These are phyloP conservation scores for Deilephila porcellus DNA, from an alignment of 2,888 invertebrate species.

Conservation along the genomic window DNA sequence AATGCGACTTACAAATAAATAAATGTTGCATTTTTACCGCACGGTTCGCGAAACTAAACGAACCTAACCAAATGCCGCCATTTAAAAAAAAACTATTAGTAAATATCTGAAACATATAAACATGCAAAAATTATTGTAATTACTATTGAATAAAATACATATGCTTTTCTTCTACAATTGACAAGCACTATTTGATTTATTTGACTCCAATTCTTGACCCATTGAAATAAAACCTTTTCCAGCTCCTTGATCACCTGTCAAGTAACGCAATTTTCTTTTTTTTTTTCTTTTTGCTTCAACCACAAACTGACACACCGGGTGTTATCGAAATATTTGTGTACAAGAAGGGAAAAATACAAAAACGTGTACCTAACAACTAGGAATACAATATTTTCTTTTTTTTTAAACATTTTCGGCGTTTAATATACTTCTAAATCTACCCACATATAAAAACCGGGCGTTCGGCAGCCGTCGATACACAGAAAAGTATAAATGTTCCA, in stretches of 20 bases:
- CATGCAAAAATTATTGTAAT: too few species aligned
- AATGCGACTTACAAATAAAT: neutral
- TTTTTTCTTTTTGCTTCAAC: neutral
- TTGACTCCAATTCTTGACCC: too few species aligned
- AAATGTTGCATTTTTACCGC: too few species aligned
- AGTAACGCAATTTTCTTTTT: slow-evolving; percentile 4
- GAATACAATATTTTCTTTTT: slow-evolving; percentile 18
- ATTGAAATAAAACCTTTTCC: too few species aligned
- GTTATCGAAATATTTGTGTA: slow-evolving; percentile 21
- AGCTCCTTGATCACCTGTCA: neutral
- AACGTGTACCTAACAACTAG: slow-evolving; percentile 24
- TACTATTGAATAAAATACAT: too few species aligned
- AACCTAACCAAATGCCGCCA: too few species aligned
- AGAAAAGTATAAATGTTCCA: neutral
- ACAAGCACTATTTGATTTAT: too few species aligned
- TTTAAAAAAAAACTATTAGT: too few species aligned
- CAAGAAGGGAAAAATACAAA: slow-evolving; percentile 25
- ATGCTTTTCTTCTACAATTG: too few species aligned
- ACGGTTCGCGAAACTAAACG: too few species aligned
- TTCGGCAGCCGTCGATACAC: neutral
- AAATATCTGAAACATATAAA: too few species aligned
- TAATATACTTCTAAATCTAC: slow-evolving; percentile 17
- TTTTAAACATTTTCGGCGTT: slow-evolving; percentile 18
- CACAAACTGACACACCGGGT: slow-evolving; percentile 1
- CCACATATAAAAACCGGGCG: slow-evolving; percentile 26